Base-by-base conservation (phyloP, 2,888 invertebrate genomes). In the Trichopria drosophilae region DNA sequence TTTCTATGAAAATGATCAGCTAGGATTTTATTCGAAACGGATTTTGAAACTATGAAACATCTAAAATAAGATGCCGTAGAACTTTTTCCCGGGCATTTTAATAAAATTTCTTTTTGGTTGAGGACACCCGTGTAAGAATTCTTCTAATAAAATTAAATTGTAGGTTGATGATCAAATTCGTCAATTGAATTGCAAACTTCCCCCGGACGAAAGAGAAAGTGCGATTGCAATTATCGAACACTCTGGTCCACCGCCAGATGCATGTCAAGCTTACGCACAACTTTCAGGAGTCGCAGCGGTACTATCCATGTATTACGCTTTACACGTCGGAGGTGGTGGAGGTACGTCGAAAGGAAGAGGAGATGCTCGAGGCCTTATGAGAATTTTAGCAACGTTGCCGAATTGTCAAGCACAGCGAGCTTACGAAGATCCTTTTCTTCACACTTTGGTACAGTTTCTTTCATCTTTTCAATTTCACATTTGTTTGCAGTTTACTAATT, bases 381-480 rank as follows among this genome's bases (percentile, higher is more conserved):
- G 95, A 62, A 90, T 95, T 15, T 77, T 96, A n/a, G 92, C 93
- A 5, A 90, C 92, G 44, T 78, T 97, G 35, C 90, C 93, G 0
- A 88, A 88, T 68, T 94, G 93, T 72, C 92, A 93, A 75, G 90
- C 90, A 66, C 93, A 94, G 64, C 81, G 93, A 55, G 91, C 95
- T 1, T 95, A 93, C 73, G 94, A 95, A 72, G 96, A 97, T 79
- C 94, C 94, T 4, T 95, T 94, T 74, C 77, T 97, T 48, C 96
- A 97, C 80, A 91, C 93, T 10, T 78, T 97, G 64, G 91, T 90
- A 66, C 24, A 39, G 34, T 15, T 40, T 46, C 43, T 51, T 16
- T 31, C 34, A 16, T 39, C 42, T 18, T 45, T 36, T 16, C 42
- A n/a, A 46, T 26, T 52, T 43, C 37, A 36, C 13, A 32, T 24